Evolutionary conservation across 2,797 vertebrate genomes (phyloP).

Genomic region (Fistularia tabacaria): DNA sequence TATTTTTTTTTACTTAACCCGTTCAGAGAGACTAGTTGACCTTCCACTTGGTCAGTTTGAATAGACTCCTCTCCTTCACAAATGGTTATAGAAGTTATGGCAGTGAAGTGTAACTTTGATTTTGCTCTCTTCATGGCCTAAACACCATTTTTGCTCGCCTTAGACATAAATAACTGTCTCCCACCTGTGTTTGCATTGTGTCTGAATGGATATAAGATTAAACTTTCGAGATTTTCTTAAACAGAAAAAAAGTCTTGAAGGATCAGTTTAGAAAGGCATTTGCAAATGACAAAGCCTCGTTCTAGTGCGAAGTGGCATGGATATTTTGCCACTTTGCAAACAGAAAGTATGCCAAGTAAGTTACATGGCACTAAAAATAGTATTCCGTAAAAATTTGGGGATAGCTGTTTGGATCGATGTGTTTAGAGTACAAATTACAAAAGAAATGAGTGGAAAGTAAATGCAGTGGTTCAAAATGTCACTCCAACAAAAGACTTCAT

Average conservation of each 20-base stretch:
- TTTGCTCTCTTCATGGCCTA: too few relatives aligned
- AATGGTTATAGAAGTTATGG: too few relatives aligned
- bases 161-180: conserved; percentile 33
- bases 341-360: too few relatives aligned
- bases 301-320: too few relatives aligned
- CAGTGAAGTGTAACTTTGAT: not conserved
- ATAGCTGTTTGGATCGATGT: conserved; percentile 1
- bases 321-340: too few relatives aligned
- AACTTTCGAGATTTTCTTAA: conserved; percentile 1
- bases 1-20: too few relatives aligned
- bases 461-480: conserved; percentile 21
- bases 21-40: too few relatives aligned
- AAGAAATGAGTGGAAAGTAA: conserved; percentile 11
- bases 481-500: conserved; percentile 31
- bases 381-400: not conserved
- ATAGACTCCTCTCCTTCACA: too few relatives aligned
- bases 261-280: too few relatives aligned
- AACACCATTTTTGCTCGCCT: conserved; percentile 36
- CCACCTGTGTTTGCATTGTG: conserved; percentile 22
- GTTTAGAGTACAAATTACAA: conserved; percentile 6
- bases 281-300: too few relatives aligned
- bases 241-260: too few relatives aligned
- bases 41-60: too few relatives aligned
- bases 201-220: conserved; percentile 5
- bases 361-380: not conserved